Conservation (phyloP, 1,140 invertebrate species). For the Hylaeus volcanicus region DNA sequence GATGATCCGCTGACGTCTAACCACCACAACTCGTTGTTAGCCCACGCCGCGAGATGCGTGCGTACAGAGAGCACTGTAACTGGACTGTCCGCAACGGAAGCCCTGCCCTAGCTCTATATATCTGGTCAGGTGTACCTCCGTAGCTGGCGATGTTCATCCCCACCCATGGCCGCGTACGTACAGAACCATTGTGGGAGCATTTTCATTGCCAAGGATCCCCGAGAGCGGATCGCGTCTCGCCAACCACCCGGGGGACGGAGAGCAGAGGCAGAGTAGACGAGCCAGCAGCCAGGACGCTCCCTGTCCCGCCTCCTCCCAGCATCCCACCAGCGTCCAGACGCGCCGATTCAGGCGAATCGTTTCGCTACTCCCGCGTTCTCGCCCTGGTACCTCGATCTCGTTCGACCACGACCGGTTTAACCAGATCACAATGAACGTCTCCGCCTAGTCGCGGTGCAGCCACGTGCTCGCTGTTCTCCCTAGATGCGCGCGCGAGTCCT, state of each 20-base stretch:
- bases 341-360: conserved; percentile 21
- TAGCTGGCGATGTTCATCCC: conserved; percentile 77
- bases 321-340: conserved; percentile 37
- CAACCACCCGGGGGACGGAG: conserved; percentile 74
- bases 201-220: conserved; percentile 76
- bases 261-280: conserved; percentile 67
- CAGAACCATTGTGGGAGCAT: conserved; percentile 68
- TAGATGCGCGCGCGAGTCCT: conserved; percentile 1
- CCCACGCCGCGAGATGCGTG: conserved; percentile 73
- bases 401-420: conserved; percentile 48
- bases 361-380: conserved; percentile 27
- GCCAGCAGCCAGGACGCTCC: conserved; percentile 66
- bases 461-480: conserved; percentile 18
- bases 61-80: conserved; percentile 78
- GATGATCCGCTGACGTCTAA: not conserved
- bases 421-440: conserved; percentile 61
- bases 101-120: conserved; percentile 82
- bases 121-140: conserved; percentile 79
- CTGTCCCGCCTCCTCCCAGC: conserved; percentile 28
- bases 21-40: conserved; percentile 54
- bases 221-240: conserved; percentile 61
- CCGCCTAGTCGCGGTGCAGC: conserved; percentile 30
- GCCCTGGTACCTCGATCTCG: conserved; percentile 4
- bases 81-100: conserved; percentile 81
- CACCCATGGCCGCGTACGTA: conserved; percentile 53